Evolutionary conservation across 2,113 vertebrate species (phyloP).

Genomic region (Formicarius rufipectus): DNA sequence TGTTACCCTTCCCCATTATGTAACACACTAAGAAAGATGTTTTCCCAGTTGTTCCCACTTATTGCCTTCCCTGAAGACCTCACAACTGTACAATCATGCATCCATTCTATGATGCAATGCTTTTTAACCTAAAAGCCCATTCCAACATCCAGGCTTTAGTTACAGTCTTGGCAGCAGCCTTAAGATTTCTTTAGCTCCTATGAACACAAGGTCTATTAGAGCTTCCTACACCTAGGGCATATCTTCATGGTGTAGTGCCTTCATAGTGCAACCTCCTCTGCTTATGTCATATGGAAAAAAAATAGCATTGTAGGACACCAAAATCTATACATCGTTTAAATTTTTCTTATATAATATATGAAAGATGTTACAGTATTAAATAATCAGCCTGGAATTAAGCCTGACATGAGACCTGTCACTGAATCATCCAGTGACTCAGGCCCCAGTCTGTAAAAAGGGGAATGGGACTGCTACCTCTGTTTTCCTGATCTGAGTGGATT

Average conservation of each 20-base stretch:
- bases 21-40: neutral
- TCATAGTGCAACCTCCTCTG: neutral
- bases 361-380: neutral
- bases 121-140: neutral
- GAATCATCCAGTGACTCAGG: neutral
- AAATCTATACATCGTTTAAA: neutral
- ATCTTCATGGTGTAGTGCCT: neutral
- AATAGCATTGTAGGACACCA: rapidly evolving
- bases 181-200: neutral
- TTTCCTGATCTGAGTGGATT: neutral
- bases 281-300: neutral
- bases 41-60: neutral
- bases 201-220: neutral
- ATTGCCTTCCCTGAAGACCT: neutral
- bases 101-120: neutral
- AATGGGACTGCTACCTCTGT: neutral
- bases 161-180: neutral
- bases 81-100: neutral
- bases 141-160: neutral
- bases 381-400: neutral
- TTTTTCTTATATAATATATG: neutral
- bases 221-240: neutral
- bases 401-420: neutral
- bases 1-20: neutral
- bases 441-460: neutral